Evolutionary conservation across 23 tunicate species (phyloP).

Genomic region (Ascidia mentula): DNA sequence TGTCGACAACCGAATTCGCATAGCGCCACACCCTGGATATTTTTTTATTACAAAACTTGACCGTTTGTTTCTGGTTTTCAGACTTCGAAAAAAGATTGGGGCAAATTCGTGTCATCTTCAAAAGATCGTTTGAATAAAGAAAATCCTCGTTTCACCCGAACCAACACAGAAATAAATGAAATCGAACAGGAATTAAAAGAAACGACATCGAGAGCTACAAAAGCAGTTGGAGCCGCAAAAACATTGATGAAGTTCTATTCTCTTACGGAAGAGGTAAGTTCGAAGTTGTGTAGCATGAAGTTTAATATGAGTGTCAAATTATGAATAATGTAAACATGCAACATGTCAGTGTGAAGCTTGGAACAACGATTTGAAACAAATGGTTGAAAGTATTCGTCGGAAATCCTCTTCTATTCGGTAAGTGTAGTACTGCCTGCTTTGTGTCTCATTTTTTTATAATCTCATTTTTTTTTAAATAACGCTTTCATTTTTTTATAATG

Average conservation of each 20-base stretch:
- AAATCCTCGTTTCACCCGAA: neutral
- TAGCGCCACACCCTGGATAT: no score
- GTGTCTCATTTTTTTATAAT: no score
- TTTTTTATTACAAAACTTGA: no score
- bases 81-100: conserved; percentile 4
- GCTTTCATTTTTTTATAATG: no score
- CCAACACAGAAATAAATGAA: conserved; percentile 5
- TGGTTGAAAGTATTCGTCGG: conserved; percentile 15
- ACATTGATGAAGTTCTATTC: conserved; percentile 28
- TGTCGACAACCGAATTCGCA: no score
- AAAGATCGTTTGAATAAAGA: neutral
- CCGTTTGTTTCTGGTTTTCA: neutral
- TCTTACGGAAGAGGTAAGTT: conserved; percentile 52
- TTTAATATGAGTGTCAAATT: no score
- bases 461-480: no score
- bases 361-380: conserved; percentile 55
- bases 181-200: conserved; percentile 3
- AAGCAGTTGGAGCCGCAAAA: conserved; percentile 19
- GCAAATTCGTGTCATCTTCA: neutral
- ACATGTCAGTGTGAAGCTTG: conserved; percentile 66
- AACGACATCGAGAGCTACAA: conserved; percentile 8
- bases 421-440: no score
- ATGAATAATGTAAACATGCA: neutral
- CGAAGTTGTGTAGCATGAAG: no score
- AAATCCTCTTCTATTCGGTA: conserved; percentile 41